Conservation (phyloP, 2,888 invertebrate genomes). For the Drosophila affinis region DNA sequence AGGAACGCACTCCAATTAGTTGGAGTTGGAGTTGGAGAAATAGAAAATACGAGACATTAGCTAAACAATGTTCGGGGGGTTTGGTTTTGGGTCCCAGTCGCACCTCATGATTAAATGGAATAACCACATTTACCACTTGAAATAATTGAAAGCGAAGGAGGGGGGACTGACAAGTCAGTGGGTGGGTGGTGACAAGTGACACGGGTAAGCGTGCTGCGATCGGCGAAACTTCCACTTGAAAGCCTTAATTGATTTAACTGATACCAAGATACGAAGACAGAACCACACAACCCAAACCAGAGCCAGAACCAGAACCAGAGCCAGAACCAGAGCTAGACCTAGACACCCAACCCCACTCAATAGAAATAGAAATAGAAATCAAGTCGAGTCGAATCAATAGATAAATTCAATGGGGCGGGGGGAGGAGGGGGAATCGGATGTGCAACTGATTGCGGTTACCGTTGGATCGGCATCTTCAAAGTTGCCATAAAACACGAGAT, state of each 20-base stretch:
- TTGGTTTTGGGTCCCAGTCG: slow-evolving; percentile 33
- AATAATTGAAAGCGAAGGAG: slow-evolving; percentile 65
- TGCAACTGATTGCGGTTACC: slow-evolving; percentile 60
- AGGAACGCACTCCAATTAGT: slow-evolving; percentile 69
- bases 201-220: slow-evolving; percentile 69
- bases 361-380: slow-evolving; percentile 11
- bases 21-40: slow-evolving; percentile 50
- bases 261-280: slow-evolving; percentile 54
- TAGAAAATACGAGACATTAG: slow-evolving; percentile 60
- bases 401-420: slow-evolving; percentile 55
- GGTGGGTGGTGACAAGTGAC: slow-evolving; percentile 38
- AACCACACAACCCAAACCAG: background rate
- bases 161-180: slow-evolving; percentile 8
- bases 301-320: background rate
- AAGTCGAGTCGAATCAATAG: slow-evolving; percentile 71
- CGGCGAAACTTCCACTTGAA: slow-evolving; percentile 75
- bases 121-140: slow-evolving; percentile 77
- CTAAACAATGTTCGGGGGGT: slow-evolving; percentile 55
- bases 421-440: slow-evolving; percentile 61
- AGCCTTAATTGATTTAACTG: slow-evolving; percentile 80
- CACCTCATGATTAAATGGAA: slow-evolving; percentile 75
- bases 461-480: slow-evolving; percentile 66
- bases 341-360: slow-evolving; percentile 39
- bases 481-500: slow-evolving; percentile 71
- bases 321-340: background rate